Evolutionary conservation across 2,113 vertebrate species (phyloP).

Genomic region (Columba livia): DNA sequence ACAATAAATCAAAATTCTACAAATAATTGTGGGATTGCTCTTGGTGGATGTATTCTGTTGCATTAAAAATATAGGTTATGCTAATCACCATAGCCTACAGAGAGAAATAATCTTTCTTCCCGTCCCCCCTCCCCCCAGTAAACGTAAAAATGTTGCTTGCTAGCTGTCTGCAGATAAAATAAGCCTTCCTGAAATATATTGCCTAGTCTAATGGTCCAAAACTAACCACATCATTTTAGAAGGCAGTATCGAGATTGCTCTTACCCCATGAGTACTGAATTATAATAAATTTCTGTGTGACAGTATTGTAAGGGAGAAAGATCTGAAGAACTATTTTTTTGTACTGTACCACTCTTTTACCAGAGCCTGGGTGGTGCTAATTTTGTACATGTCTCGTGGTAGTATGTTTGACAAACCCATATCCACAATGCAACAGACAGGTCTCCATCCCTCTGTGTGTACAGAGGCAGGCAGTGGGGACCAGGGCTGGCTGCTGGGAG

Average conservation of each 20-base stretch:
- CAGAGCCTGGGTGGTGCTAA: not conserved
- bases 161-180: not conserved
- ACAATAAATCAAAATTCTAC: not conserved
- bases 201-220: not conserved
- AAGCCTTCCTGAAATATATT: not conserved
- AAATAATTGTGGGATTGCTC: not conserved
- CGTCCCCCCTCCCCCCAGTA: not conserved
- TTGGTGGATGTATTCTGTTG: not conserved
- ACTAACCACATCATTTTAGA: not conserved
- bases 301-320: not conserved
- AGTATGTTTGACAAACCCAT: fast-evolving
- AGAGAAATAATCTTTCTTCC: not conserved
- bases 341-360: not conserved
- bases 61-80: not conserved
- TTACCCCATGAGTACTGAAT: not conserved
- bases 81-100: not conserved
- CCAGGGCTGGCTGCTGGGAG: not conserved
- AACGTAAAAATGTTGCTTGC: not conserved
- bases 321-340: not conserved
- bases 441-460: not conserved
- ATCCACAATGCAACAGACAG: fast-evolving
- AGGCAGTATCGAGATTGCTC: not conserved
- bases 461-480: fast-evolving
- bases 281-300: not conserved
- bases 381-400: not conserved